These are phyloP conservation scores for Halisarca cf. caerulea DNA, from an alignment of 37 sponge, comb jelly and placozoan genomes.

Conservation along the genomic window DNA sequence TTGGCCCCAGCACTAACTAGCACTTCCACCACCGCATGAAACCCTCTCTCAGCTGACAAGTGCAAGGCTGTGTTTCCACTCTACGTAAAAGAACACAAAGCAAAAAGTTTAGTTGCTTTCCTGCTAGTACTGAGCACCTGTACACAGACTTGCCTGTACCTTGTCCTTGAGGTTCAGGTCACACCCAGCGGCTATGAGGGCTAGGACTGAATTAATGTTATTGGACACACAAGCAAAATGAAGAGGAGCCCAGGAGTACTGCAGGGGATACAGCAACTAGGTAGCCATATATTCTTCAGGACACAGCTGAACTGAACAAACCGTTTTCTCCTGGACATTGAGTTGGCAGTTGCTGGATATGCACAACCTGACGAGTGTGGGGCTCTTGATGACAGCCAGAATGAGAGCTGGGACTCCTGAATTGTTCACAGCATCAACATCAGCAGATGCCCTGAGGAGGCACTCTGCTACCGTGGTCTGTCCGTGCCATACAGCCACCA, in stretches of 20 bases:
- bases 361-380: constrained; percentile 25
- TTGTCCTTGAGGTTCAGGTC: constrained; percentile 17
- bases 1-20: constrained; percentile 6
- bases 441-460: constrained; percentile 11
- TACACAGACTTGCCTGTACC: too few relatives aligned
- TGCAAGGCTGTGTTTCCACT: constrained; percentile 3
- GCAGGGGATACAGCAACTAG: background rate
- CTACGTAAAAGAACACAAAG: background rate
- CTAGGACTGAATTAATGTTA: background rate
- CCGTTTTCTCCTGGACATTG: background rate
- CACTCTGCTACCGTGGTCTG: constrained; percentile 19
- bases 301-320: background rate
- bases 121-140: too few relatives aligned
- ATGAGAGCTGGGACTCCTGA: constrained; percentile 21
- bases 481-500: constrained; percentile 50
- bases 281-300: background rate
- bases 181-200: constrained; percentile 2
- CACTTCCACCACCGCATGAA: background rate
- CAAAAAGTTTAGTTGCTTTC: too few relatives aligned
- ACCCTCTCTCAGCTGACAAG: constrained; percentile 1
- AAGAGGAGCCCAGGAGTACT: constrained; percentile 21
- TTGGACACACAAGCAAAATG: background rate
- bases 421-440: constrained; percentile 37
- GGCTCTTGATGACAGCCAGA: constrained; percentile 38
- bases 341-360: constrained; percentile 12